Base-by-base conservation (phyloP, 2,888 invertebrate genomes). In the Diaprepes abbreviatus region DNA sequence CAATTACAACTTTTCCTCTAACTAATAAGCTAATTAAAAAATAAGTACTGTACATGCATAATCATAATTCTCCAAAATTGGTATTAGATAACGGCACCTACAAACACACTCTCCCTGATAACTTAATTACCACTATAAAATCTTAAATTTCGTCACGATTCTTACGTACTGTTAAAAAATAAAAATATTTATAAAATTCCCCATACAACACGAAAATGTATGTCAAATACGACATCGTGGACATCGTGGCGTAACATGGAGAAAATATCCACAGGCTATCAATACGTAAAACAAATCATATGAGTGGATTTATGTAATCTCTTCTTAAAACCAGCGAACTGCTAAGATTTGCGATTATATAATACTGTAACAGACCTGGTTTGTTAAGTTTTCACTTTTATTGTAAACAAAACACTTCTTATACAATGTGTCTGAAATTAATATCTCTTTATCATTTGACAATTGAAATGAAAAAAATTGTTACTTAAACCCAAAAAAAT, bases 181-280 rank as follows among this genome's bases (percentile, higher is more conserved):
- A 16, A 28, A 50, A 50, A 50, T 50, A 28, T 50, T 50, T 7
- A 28, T 28, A 28, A 50, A 28, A 50, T 28, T 50, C 28, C 48
- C 48, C 48, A 4, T 50, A 7, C 28, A n/a, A 3, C 9, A 16
- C n/a, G 28, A 50, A 43, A 50, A 50, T 28, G 48, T 48, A 9
- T 50, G 48, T 50, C 48, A 50, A 3, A 50, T 50, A 28, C 9
- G 14, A 12, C 24, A 5, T 45, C 10, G 3, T 12, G 3, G 6
- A 35, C n/a, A 35, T 24, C 0, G 24, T 24, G 19, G 17, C n/a
- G 45, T 12, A 45, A 45, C 24, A 12, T 16, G 45, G 45, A 45
- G 45, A 45, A 45, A 24, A 45, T 45, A 24, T 45, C 45, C 12
- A 12, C 24, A 5, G n/a, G 45, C 45, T 24, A 45, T 21, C 6